phyloP scores from a whole-genome alignment of 2,888 invertebrate genomes.

The Drosophila infuscata region DNA sequence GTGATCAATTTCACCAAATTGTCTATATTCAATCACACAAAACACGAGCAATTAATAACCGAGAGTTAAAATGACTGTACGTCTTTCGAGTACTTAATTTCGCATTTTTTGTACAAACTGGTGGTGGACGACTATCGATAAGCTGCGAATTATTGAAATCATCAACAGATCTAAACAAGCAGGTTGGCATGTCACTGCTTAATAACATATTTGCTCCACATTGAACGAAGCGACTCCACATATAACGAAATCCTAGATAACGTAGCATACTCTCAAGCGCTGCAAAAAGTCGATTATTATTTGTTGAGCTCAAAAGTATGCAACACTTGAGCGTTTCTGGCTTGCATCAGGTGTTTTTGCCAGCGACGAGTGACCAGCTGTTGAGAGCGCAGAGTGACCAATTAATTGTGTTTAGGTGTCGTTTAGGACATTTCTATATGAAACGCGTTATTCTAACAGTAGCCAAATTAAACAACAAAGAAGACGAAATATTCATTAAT shows the following conservation, averaged over 20 bases:
- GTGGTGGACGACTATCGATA: conserved; percentile 31
- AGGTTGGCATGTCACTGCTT: conserved; percentile 2
- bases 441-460: conserved; percentile 59
- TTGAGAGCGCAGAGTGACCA: conserved; percentile 15
- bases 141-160: neutral
- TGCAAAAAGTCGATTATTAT: neutral
- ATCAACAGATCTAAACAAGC: neutral
- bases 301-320: conserved; percentile 14
- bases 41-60: conserved; percentile 54
- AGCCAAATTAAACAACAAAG: conserved; percentile 71
- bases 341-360: conserved; percentile 30
- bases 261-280: conserved; percentile 10
- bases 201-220: conserved; percentile 13
- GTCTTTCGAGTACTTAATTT: conserved; percentile 52
- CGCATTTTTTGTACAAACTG: conserved; percentile 50
- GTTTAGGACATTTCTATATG: conserved; percentile 23
- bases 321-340: conserved; percentile 1
- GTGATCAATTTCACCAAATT: conserved; percentile 10
- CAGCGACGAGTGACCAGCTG: conserved; percentile 24
- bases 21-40: conserved; percentile 43
- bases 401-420: neutral
- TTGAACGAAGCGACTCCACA: conserved; percentile 27
- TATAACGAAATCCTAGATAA: neutral
- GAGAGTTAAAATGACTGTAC: conserved; percentile 56
- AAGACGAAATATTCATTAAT: conserved; percentile 60